These are phyloP conservation scores for Casuarius casuarius DNA, from an alignment of 2,113 vertebrate genomes.

Conservation along the genomic window DNA sequence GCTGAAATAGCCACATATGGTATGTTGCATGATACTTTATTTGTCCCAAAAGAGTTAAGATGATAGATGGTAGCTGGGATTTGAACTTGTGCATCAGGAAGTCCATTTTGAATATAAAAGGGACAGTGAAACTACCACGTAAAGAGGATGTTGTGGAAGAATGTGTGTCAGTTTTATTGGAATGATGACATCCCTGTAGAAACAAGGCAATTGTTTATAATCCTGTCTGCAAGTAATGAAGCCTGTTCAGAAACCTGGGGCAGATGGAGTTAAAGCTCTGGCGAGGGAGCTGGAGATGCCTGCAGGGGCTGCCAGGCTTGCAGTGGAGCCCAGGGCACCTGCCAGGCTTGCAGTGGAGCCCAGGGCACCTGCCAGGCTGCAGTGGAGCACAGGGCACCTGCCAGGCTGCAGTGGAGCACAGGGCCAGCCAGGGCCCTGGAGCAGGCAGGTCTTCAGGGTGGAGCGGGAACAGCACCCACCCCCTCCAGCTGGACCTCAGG, in stretches of 20 bases:
- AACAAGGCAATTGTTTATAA: neutral
- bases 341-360: no score
- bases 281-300: neutral
- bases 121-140: neutral
- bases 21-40: slow-evolving; percentile 27
- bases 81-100: slow-evolving; percentile 56
- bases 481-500: neutral
- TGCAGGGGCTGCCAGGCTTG: neutral
- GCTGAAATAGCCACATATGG: slow-evolving; percentile 44
- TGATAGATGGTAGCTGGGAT: slow-evolving; percentile 47
- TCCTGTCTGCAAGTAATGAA: neutral
- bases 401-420: neutral
- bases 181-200: neutral
- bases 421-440: neutral
- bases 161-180: neutral
- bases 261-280: neutral
- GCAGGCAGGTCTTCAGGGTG: neutral
- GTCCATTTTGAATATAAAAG: slow-evolving; percentile 27
- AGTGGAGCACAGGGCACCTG: neutral
- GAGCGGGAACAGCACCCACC: neutral
- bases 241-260: neutral
- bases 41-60: slow-evolving; percentile 42
- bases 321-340: neutral
- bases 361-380: no score
- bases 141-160: neutral